Percentiles rank a stretch among this genome's conserved stretches.
phyloP scores from a whole-genome alignment of 2,113 vertebrate species.

The Phycodurus eques region DNA sequence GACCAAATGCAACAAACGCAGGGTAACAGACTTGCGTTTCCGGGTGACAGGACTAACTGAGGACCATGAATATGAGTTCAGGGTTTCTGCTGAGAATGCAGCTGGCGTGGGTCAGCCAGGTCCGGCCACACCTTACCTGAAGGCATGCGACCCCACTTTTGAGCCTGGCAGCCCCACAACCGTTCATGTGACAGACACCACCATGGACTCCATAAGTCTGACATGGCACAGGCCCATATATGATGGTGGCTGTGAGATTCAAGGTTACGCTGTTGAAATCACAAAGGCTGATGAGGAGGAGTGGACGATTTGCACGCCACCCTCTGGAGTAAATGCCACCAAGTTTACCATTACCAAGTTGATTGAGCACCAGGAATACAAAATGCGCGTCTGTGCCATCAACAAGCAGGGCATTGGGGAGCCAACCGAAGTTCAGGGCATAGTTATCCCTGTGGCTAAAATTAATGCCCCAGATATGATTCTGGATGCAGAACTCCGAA shows the following conservation, averaged over 20 bases:
- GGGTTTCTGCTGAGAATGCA: constrained; percentile 93
- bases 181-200: constrained; percentile 81
- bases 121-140: constrained; percentile 83
- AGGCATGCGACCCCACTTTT: constrained; percentile 93
- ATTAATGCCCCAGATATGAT: constrained; percentile 92
- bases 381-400: constrained; percentile 88
- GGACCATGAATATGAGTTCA: constrained; percentile 97
- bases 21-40: constrained; percentile 91
- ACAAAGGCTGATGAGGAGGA: constrained; percentile 97
- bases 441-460: constrained; percentile 89
- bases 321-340: constrained; percentile 81
- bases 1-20: constrained; percentile 97
- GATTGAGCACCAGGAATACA: constrained; percentile 93
- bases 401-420: constrained; percentile 95
- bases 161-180: constrained; percentile 92
- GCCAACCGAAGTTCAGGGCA: constrained; percentile 81
- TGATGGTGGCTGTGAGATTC: constrained; percentile 92
- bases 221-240: constrained; percentile 95
- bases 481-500: constrained; percentile 90
- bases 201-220: constrained; percentile 82
- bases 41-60: constrained; percentile 92
- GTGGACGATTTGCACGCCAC: constrained; percentile 89
- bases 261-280: constrained; percentile 91
- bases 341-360: constrained; percentile 90
- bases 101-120: constrained; percentile 90